Conservation (phyloP, 2,797 vertebrate genomes). For the Crax fasciolata region DNA sequence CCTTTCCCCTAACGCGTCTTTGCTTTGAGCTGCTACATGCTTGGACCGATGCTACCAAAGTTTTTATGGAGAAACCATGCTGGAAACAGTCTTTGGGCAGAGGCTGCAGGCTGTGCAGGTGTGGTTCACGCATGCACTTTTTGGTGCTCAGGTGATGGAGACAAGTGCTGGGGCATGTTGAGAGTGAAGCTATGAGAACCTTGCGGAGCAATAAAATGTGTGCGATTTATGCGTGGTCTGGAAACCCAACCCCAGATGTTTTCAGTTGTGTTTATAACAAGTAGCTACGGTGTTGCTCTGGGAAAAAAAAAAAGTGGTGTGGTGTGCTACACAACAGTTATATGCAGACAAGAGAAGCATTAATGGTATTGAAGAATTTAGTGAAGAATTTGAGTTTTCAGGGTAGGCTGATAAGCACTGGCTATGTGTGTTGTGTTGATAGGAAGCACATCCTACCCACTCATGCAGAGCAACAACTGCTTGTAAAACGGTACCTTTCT, state of each 20-base stretch:
- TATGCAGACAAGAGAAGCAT: not conserved
- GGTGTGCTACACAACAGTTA: not conserved
- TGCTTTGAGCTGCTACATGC: accelerated
- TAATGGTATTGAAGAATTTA: conserved; percentile 1
- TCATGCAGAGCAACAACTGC: not conserved
- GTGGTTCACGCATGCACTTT: accelerated
- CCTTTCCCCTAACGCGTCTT: accelerated
- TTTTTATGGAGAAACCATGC: not conserved
- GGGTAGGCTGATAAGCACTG: not conserved
- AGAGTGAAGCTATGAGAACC: not conserved
- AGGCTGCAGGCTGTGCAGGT: not conserved
- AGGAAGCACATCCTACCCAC: not conserved
- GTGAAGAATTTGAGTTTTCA: not conserved
- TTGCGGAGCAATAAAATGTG: not conserved
- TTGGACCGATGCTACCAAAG: not conserved
- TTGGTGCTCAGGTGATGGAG: accelerated
- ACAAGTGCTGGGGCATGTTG: accelerated
- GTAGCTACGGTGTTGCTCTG: conserved; percentile 31
- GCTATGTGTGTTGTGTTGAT: not conserved
- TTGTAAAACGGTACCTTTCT: not conserved
- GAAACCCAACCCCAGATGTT: conserved; percentile 53
- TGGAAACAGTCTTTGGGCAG: accelerated
- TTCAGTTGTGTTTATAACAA: conserved; percentile 66
- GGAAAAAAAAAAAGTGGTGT: not conserved
- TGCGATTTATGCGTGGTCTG: not conserved